Base-by-base conservation (phyloP, 1,140 invertebrate genomes). In the Limonius californicus region DNA sequence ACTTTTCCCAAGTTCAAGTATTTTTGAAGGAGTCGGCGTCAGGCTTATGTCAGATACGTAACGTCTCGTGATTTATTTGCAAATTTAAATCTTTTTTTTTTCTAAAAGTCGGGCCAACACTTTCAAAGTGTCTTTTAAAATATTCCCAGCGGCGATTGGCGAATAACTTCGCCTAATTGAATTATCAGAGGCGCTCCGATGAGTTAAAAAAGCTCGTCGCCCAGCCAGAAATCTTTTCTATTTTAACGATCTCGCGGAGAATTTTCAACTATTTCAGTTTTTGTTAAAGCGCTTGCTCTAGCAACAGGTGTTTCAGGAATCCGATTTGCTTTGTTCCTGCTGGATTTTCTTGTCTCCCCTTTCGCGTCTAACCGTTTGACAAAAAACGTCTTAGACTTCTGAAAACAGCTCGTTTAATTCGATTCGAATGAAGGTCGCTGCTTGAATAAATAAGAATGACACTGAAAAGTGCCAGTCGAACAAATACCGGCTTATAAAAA, bases 1-100 rank as follows among this genome's bases (percentile, higher is more conserved):
- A 14, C 3, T 50, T 50, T 50, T 18, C 45, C 20, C 45, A 50
- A 50, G 45, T 50, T 50, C 45, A 50, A 21, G 20, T 50, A 50
- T 39, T 39, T 39, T 14, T 2, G n/a, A n/a, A n/a, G n/a, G n/a
- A 39, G 35, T 9, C n/a, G 4, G 11, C 11, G n/a, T 39, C 8
- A 39, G 35, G 2, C 35, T 39, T 39, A 14, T 39, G 8, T 12
- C 35, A 39, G 8, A 39, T 2, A 39, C n/a, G n/a, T n/a, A n/a
- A n/a, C n/a, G n/a, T n/a, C n/a, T n/a, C n/a, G n/a, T n/a, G n/a
- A n/a, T n/a, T n/a, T n/a, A n/a, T n/a, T n/a, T n/a, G n/a, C n/a
- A n/a, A n/a, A n/a, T n/a, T n/a, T n/a, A n/a, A n/a, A n/a, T n/a
- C n/a, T n/a, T 9, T 27, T 27, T 27, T 27, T 27, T 27, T 27